Evolutionary conservation across 2,797 vertebrate species (phyloP).

Genomic region (Xenentodon cancila): DNA sequence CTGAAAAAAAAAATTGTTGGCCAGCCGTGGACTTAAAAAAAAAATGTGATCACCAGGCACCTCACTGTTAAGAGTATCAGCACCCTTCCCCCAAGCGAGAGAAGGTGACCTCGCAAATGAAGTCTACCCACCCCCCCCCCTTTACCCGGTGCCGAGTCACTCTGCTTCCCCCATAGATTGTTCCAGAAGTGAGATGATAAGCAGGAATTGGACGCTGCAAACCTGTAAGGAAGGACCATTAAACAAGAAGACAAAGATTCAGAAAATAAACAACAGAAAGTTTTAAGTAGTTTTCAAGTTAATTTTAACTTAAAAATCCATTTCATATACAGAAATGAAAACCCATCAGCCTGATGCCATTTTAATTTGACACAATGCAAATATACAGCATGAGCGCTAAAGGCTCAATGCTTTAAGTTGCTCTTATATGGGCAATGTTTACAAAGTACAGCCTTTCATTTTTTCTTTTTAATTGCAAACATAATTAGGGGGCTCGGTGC

Average conservation of each 20-base stretch:
- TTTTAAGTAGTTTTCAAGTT: neutral
- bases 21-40: fast-evolving
- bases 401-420: neutral
- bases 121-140: conserved; percentile 29
- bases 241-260: conserved; percentile 7
- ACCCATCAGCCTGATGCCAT: neutral
- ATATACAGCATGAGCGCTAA: neutral
- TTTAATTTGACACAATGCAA: neutral
- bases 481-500: conserved; percentile 14
- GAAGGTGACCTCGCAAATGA: conserved; percentile 68
- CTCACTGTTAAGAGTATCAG: conserved; percentile 9
- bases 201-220: conserved; percentile 24
- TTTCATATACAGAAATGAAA: neutral
- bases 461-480: conserved; percentile 9
- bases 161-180: neutral
- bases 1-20: neutral
- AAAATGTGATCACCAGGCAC: neutral
- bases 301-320: neutral
- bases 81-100: conserved; percentile 46
- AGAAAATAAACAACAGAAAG: neutral
- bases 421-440: neutral
- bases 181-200: conserved; percentile 13
- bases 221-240: conserved; percentile 6
- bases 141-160: conserved; percentile 47
- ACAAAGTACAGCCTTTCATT: neutral